These are phyloP conservation scores for Byasa hedistus DNA, from an alignment of 2,888 invertebrate species.

Conservation along the genomic window DNA sequence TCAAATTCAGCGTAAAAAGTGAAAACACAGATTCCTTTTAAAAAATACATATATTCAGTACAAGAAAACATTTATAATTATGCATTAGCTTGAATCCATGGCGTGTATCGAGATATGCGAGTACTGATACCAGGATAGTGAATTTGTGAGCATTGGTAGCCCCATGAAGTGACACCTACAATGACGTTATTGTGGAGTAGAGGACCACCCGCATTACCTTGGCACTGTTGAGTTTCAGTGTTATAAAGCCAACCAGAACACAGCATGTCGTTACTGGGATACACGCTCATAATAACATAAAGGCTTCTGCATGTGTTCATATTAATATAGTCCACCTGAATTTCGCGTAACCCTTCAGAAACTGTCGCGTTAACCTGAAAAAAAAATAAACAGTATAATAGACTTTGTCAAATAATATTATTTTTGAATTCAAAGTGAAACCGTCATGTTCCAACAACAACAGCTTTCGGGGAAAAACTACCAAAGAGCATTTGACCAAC, in stretches of 20 bases:
- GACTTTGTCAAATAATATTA: too few relatives aligned
- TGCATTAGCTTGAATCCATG: constrained; percentile 47
- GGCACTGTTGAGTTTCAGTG: constrained; percentile 52
- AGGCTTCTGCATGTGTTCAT: constrained; percentile 41
- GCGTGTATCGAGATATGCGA: constrained; percentile 42
- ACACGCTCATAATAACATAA: constrained; percentile 37
- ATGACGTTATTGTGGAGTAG: constrained; percentile 45
- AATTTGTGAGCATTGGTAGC: constrained; percentile 41
- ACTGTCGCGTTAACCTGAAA: constrained; percentile 41
- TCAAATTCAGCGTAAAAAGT: too few relatives aligned
- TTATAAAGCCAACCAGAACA: constrained; percentile 50
- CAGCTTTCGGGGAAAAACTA: too few relatives aligned
- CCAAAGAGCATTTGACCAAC: too few relatives aligned
- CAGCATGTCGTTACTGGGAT: constrained; percentile 52
- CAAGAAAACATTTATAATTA: not conserved
- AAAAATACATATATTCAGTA: too few relatives aligned
- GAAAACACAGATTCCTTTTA: too few relatives aligned
- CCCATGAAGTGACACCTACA: constrained; percentile 50
- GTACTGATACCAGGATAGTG: constrained; percentile 44
- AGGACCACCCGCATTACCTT: constrained; percentile 55
- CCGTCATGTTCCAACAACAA: too few relatives aligned
- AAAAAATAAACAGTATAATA: constrained; percentile 7
- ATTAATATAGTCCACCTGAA: constrained; percentile 48
- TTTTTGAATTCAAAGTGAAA: too few relatives aligned
- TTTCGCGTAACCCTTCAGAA: constrained; percentile 50